Percentiles rank a stretch among this genome's conserved stretches.
phyloP scores from a whole-genome alignment of 2,797 vertebrate genomes.

The Microctenopoma stevenorrisi region DNA sequence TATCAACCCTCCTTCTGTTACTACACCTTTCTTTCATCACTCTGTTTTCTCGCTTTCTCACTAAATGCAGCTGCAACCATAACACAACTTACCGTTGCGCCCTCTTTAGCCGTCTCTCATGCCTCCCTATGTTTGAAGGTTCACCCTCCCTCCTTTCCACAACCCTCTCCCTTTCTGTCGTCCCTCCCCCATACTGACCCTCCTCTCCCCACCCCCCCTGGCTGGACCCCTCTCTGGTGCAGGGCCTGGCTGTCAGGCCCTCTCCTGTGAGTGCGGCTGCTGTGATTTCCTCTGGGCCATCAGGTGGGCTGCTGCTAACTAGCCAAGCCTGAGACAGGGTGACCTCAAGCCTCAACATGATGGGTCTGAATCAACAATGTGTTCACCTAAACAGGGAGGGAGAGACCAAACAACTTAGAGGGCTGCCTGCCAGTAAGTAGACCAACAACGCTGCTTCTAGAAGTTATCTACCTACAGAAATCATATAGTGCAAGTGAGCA shows the following conservation, averaged over 20 bases:
- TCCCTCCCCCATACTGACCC: constrained; percentile 60
- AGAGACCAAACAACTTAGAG: constrained; percentile 85
- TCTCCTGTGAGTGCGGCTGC: constrained; percentile 86
- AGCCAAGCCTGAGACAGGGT: constrained; percentile 90
- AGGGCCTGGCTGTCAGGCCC: constrained; percentile 86
- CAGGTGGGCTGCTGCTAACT: constrained; percentile 90
- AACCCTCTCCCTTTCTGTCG: constrained; percentile 29
- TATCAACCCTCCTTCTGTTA: constrained; percentile 33
- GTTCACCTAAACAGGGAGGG: constrained; percentile 85
- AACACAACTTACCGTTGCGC: constrained; percentile 47
- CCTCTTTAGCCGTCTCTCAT: constrained; percentile 70
- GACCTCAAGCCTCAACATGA: constrained; percentile 88
- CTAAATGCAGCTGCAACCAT: constrained; percentile 49
- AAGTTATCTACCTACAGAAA: constrained; percentile 73
- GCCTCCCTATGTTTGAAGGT: constrained; percentile 51
- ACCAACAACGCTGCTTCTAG: constrained; percentile 71
- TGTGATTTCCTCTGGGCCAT: constrained; percentile 89
- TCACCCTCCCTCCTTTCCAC: constrained; percentile 28
- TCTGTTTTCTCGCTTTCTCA: constrained; percentile 28
- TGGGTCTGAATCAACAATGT: constrained; percentile 89
- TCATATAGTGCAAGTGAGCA: constrained; percentile 64
- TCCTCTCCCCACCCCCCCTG: constrained; percentile 65
- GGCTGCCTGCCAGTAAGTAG: constrained; percentile 79
- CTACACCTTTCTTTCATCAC: constrained; percentile 40
- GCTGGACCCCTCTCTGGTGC: constrained; percentile 78